phyloP scores from a whole-genome alignment of 2,113 vertebrate genomes.

The Dryoscopus gambensis region DNA sequence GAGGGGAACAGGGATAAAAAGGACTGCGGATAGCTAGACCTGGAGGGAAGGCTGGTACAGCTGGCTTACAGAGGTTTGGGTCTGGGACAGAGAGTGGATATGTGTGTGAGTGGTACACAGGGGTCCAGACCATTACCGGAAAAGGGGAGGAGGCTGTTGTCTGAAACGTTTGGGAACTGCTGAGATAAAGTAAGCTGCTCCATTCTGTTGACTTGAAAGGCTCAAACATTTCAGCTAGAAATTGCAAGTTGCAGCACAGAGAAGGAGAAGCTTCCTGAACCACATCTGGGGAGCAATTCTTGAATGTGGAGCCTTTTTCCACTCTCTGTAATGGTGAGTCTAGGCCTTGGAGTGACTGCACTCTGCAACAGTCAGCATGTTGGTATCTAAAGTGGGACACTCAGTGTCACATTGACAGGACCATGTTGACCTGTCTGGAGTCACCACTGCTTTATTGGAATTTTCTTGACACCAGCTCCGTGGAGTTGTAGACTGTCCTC shows the following conservation, averaged over 20 bases:
- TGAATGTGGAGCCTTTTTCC: not conserved
- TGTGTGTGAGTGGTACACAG: not conserved
- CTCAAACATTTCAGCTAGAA: too few relatives aligned
- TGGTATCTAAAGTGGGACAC: not conserved
- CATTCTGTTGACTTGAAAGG: not conserved
- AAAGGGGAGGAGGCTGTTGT: not conserved
- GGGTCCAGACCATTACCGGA: not conserved
- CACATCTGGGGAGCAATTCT: not conserved
- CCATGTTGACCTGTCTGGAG: not conserved
- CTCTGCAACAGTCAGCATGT: not conserved
- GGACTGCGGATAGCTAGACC: not conserved
- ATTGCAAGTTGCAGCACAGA: not conserved
- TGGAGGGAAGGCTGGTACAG: not conserved
- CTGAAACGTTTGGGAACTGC: not conserved
- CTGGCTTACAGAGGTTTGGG: not conserved
- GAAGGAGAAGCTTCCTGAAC: not conserved
- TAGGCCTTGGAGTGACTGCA: fast-evolving
- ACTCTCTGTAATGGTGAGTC: not conserved
- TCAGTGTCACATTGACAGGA: fast-evolving
- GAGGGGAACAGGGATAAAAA: not conserved
- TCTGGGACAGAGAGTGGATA: not conserved
- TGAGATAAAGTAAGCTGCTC: not conserved
- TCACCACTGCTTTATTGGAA: not conserved
- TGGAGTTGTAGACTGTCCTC: not conserved
- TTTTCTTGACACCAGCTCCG: not conserved